Evolutionary conservation across 2,113 vertebrate genomes (phyloP), one percentile per base, ranked within the genome.

Genomic region (Takifugu flavidus): DNA sequence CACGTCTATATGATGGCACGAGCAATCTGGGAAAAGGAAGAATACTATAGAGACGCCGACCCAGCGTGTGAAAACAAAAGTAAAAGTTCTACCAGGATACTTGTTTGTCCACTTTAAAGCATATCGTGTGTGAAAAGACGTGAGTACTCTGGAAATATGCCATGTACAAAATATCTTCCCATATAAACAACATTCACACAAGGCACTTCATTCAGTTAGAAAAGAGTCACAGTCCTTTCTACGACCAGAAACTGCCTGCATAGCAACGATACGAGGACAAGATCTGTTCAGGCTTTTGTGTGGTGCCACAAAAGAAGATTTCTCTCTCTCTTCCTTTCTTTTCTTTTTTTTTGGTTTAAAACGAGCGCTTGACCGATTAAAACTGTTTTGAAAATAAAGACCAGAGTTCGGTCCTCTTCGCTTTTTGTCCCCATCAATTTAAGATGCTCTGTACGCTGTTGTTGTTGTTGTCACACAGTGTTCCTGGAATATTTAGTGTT

Each of bases 161-260:
- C 82, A 88, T 87, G 85, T 98, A 99, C 90, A 99, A 98, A 98
- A 98, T 59, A 80, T 90, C 90, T 89, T 79, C 93, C 73, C 86
- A 86, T 93, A 93, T 93, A 98, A 97, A 94, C 87, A 91, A 94
- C 94, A 94, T 93, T 94, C 93, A 92, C 90, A 91, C 93, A 98
- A 99, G 97, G 97, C 97, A 98, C 97, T 99, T 99, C 90, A 91
- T 94, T 94, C 90, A 87, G 93, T 92, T 93, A 87, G 81, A 90
- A 91, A 88, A 79, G 76, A 81, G 62, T 91, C 92, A 91, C 94
- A 93, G 94, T 92, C 91, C 91, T 93, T 91, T 90, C 92, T 91
- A 92, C 90, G 87, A 91, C 90, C 91, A 91, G 66, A 90, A 89
- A 91, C 86, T 87, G 89, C 93, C 93, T 94, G 93, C 93, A 93